Evolutionary conservation across 2,113 vertebrate genomes (phyloP), one percentile per base, ranked within the genome.

Genomic region (Saguinus imperator): DNA sequence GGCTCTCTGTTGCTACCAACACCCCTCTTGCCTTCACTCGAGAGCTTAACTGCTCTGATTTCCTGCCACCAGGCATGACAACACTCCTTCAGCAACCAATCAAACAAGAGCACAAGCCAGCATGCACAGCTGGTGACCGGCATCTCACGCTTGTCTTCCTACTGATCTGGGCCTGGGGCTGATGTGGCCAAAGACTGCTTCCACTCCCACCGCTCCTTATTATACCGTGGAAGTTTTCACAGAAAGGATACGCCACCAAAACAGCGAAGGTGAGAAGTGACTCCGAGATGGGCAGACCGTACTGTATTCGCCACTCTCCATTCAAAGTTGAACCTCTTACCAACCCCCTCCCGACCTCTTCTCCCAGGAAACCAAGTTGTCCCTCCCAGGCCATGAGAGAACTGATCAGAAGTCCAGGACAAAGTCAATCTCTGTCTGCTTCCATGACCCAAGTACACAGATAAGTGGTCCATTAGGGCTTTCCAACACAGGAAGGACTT

Each of bases 141-240:
- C 89, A 43, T 9, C 87, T 80, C 76, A 32, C 1, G 58, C 84
- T 79, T 86, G 85, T 96, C 84, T 2, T n/a, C 23, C 83, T 48
- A 58, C 58, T 89, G 88, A 83, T 93, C 93, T 93, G 75, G 11
- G 88, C 94, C 93, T 23, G 18, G 50, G 90, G 58, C 85, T 82
- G 58, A 32, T 14, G 20, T 75, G 82, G 58, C 88, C 87, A 92
- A 52, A 94, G 52, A 58, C 89, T 57, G 68, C 75, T 84, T 86
- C 93, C 17, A 61, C 79, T 83, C 68, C 84, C 84, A 52, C 1
- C 40, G 32, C 27, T 95, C 90, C 85, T 81, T 35, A 27, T 45
- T 5, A 79, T 50, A 85, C 79, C 13, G 25, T 86, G 96, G 95
- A 96, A 93, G 96, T 80, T 97, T 96, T 96, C 97, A 95, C 3